Base-by-base conservation (phyloP, 2,888 invertebrate genomes). In the Crioceris asparagi region DNA sequence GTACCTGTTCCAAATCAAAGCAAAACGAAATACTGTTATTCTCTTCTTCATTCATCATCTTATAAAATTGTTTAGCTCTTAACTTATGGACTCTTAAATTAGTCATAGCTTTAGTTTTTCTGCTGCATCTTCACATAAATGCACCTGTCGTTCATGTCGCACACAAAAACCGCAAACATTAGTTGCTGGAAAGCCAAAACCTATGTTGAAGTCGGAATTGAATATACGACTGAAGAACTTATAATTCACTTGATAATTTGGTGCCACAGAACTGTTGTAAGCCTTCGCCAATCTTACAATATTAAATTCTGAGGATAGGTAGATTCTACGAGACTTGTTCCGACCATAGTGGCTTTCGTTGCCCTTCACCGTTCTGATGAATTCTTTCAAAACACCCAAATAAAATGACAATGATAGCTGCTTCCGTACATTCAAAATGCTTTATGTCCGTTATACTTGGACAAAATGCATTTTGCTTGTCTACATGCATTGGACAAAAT, bases 1-100 rank as follows among this genome's bases (percentile, higher is more conserved):
- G 50, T 7, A 50, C 46, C 29, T 50, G 49, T 30, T 50, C 47
- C 17, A 48, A 18, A 36, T 48, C 47, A 27, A 50, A 48, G 27
- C 42, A 46, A 32, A 48, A 42, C 8, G 38, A 38, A 1, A 47
- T 23, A n/a, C 26, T 31, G 17, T 43, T 41, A 14, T 30, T 25
- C 17, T 40, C 40, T 21, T 29, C 36, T 40, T 45, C 38, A 27
- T 25, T 41, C 18, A 23, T 7, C 15, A 46, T 26, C 14, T 44
- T 21, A 31, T 38, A 47, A 27, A 45, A 48, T 14, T 41, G 31
- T 8, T 38, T 40, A 7, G 46, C 44, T 19, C 45, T 36, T 32
- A 33, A 36, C 21, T 38, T 45, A 25, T 45, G 43, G n/a, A 46
- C 26, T 21, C 46, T 12, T 4, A 31, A 36, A 16, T 45, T 39